These are phyloP conservation scores for Orchesella cincta DNA, from an alignment of 1,140 invertebrate species.

Conservation along the genomic window DNA sequence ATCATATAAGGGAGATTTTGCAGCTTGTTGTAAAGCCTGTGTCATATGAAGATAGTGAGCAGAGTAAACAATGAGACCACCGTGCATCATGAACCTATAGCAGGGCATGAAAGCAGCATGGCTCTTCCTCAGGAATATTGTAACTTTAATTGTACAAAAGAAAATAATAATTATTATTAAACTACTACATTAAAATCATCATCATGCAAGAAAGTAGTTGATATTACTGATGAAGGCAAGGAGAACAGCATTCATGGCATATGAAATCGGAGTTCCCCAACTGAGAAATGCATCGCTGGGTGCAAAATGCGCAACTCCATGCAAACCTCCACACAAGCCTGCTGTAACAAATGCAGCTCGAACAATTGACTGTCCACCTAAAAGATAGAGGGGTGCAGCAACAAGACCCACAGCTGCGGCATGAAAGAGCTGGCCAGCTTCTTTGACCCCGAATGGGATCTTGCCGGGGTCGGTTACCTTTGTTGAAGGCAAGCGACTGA, in stretches of 20 bases:
- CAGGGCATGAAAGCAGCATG: not conserved
- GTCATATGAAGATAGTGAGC: not conserved
- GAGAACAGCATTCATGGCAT: not conserved
- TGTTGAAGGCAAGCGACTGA: not conserved
- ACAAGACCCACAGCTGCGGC: not conserved
- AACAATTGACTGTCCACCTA: not conserved
- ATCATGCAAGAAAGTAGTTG: not conserved
- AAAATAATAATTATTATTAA: not conserved
- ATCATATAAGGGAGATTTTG: not conserved
- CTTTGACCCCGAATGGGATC: conserved; percentile 2
- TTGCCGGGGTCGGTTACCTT: not conserved
- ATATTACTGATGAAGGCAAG: conserved; percentile 5
- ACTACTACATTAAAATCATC: not conserved
- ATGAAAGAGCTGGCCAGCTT: not conserved
- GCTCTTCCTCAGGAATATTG: not conserved
- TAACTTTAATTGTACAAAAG: not conserved
- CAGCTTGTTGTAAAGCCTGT: not conserved
- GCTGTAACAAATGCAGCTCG: not conserved
- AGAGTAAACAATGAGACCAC: not conserved
- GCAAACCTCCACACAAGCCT: not conserved
- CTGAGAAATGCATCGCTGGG: not conserved
- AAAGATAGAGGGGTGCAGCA: conserved; percentile 10
- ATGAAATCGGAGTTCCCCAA: not conserved
- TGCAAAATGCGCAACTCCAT: not conserved
- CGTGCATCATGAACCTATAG: conserved; percentile 9